These are phyloP conservation scores for Verasper variegatus DNA, from an alignment of 2,113 vertebrate species.

Conservation along the genomic window DNA sequence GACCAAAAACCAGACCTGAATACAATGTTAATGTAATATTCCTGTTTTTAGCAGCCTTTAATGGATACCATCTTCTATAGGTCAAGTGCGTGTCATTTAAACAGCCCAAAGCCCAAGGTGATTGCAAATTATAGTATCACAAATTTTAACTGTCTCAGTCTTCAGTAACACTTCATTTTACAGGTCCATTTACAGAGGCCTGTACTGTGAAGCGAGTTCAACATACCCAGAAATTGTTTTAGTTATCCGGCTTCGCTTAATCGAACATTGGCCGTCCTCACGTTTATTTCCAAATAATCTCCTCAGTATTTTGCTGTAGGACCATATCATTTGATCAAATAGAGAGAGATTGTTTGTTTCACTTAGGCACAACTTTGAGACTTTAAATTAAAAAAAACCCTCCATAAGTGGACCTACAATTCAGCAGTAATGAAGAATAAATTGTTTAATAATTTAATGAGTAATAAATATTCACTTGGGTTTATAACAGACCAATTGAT, in stretches of 20 bases:
- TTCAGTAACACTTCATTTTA: neutral
- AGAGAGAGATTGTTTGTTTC: neutral
- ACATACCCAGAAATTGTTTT: neutral
- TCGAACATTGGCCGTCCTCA: no score
- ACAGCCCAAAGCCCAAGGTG: neutral
- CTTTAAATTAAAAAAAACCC: neutral
- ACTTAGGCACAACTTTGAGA: neutral
- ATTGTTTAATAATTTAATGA: neutral
- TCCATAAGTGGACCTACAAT: neutral
- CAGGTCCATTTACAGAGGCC: neutral
- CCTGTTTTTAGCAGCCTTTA: neutral
- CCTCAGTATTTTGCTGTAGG: neutral
- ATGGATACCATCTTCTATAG: neutral
- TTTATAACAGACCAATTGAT: neutral
- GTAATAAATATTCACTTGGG: neutral
- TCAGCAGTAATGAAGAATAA: conserved; percentile 2
- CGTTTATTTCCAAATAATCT: no score
- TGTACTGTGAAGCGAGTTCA: no score
- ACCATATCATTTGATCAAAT: neutral
- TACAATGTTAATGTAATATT: neutral
- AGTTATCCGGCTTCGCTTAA: no score
- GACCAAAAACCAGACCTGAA: neutral
- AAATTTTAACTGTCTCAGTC: neutral
- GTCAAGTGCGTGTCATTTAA: neutral
- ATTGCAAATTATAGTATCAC: neutral